Percentiles rank a stretch among this genome's conserved stretches.
Evolutionary conservation across 2,797 vertebrate genomes (phyloP).

Genomic region (Typhlichthys subterraneus): DNA sequence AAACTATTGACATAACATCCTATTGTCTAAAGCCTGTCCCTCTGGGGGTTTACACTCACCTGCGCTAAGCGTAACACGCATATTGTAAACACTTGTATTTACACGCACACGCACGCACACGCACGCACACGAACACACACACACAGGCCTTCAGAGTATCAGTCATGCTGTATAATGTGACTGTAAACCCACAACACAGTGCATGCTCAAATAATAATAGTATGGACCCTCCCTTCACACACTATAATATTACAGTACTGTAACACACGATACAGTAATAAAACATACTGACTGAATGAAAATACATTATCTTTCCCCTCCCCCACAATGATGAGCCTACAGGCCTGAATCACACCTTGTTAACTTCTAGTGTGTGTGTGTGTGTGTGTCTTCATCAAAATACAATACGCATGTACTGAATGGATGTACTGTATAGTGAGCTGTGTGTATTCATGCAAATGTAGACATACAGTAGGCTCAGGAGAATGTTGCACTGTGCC

Average conservation of each 20-base stretch:
- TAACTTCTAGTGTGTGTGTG: too few species aligned
- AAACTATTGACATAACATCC: too few species aligned
- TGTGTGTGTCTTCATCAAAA: too few species aligned
- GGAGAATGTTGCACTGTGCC: background rate
- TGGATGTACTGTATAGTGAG: background rate
- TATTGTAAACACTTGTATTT: background rate
- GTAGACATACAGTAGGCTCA: background rate
- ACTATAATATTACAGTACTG: background rate
- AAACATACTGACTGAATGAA: background rate
- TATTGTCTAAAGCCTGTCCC: too few species aligned
- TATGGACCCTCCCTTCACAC: slow-evolving; percentile 4
- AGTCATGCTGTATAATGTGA: slow-evolving; percentile 38
- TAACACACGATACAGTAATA: too few species aligned
- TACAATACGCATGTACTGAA: too few species aligned
- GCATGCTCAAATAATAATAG: slow-evolving; percentile 43
- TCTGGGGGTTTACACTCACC: too few species aligned
- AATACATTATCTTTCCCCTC: too few species aligned
- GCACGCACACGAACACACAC: slow-evolving; percentile 29
- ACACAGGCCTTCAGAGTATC: slow-evolving; percentile 52
- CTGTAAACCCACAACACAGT: slow-evolving; percentile 52
- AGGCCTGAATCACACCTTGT: too few species aligned
- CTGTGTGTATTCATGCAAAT: background rate
- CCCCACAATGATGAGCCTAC: too few species aligned
- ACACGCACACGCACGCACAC: slow-evolving; percentile 4
- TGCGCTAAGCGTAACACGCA: too few species aligned